These are phyloP conservation scores for Glossophaga mutica DNA, from an alignment of 2,797 vertebrate genomes.

Conservation along the genomic window DNA sequence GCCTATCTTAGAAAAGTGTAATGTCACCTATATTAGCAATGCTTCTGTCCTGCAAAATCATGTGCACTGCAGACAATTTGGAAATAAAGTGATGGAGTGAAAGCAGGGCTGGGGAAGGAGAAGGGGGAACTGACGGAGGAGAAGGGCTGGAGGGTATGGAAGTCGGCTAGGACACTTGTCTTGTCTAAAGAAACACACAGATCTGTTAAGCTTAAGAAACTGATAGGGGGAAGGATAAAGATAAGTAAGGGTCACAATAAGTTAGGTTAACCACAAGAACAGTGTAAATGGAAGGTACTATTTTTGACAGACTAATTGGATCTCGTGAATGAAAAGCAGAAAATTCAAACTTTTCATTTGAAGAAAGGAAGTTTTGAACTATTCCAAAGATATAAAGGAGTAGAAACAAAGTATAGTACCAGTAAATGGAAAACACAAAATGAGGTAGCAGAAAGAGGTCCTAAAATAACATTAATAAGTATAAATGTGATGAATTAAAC, in stretches of 20 bases:
- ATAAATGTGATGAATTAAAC: neutral
- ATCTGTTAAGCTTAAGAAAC: neutral
- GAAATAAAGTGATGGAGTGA: neutral
- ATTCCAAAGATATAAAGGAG: neutral
- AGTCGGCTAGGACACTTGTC: neutral
- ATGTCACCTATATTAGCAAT: neutral
- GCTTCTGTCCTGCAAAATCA: neutral
- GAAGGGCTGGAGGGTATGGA: neutral
- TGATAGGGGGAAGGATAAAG: neutral
- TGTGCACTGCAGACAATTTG: neutral
- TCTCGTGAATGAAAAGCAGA: neutral
- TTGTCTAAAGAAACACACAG: neutral
- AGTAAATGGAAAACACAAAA: neutral
- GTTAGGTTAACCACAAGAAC: neutral
- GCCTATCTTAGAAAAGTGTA: neutral
- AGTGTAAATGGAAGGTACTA: neutral
- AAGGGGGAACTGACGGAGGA: neutral
- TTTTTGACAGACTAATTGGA: slow-evolving; percentile 10
- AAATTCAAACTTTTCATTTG: neutral
- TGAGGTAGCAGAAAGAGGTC: neutral
- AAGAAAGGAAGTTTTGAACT: neutral
- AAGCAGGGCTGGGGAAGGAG: neutral
- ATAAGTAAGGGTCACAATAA: neutral
- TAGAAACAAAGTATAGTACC: neutral
- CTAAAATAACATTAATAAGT: neutral